Evolutionary conservation across 2,888 invertebrate species (phyloP), one percentile per base, ranked within the genome.

Genomic region (Oscheius sp.): DNA sequence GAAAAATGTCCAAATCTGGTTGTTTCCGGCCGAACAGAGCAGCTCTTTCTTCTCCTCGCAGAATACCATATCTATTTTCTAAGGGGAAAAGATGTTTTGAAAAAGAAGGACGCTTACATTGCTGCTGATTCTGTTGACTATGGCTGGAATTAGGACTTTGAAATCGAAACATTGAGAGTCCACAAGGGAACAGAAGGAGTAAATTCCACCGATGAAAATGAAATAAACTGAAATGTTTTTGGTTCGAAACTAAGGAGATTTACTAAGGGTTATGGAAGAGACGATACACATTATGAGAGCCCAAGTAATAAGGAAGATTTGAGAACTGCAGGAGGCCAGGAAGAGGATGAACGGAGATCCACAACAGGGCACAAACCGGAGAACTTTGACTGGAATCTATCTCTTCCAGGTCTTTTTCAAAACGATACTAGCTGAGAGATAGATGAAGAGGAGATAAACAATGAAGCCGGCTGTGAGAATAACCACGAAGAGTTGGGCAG

Each of bases 151-250:
- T 12, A 72, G 37, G 17, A 74, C 74, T 48, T 69, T 72, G 70
- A 74, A 74, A 29, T 74, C 71, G 50, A 74, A 74, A 42, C 74
- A 74, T 42, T 74, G 69, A n/a, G 65, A 52, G 34, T 74, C 72
- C 8, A 74, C 37, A 2, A 74, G 61, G 3, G 67, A 53, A 48
- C 74, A 74, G 61, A 74, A 74, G 4, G 67, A 64, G 48, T 72
- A 74, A 33, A 72, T 74, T 8, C 61, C 70, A 8, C 74, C 71
- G 27, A 74, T 74, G 58, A 74, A 74, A 34, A 74, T 23, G 69
- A 72, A 69, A 33, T 74, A 74, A 6, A 74, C 69, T 53, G 53
- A 12, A 48, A 6, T 29, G 10, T 17, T 10, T 12, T 31, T 10
- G 25, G 6, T 29, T 50, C 17, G 5, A 4, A 53, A 12, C 15